These are phyloP conservation scores for Bimastos eiseni DNA, from an alignment of 2,888 invertebrate genomes.

Conservation along the genomic window DNA sequence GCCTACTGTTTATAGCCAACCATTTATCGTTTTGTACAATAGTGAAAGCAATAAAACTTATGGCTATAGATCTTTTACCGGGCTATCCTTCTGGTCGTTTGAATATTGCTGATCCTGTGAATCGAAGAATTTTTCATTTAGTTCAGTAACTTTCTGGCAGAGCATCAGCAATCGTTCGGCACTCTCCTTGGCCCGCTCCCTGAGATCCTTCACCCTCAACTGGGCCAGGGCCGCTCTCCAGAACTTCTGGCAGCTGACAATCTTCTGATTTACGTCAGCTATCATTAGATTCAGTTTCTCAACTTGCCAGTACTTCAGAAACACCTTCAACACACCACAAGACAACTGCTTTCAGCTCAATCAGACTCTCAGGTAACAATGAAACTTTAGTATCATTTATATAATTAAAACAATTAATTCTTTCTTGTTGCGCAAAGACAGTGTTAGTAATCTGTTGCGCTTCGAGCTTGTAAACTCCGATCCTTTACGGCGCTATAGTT, in stretches of 20 bases:
- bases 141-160: neutral
- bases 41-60: too few relatives aligned
- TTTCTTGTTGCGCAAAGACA: too few relatives aligned
- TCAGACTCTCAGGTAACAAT: neutral
- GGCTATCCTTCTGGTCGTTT: neutral
- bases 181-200: neutral
- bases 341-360: neutral
- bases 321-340: conserved; percentile 49
- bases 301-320: conserved; percentile 54
- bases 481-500: too few relatives aligned
- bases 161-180: neutral
- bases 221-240: conserved; percentile 48
- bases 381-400: neutral
- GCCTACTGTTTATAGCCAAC: too few relatives aligned
- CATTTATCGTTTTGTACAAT: too few relatives aligned
- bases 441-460: too few relatives aligned
- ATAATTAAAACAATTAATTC: too few relatives aligned
- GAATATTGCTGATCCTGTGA: neutral
- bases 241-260: conserved; percentile 43
- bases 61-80: neutral
- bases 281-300: conserved; percentile 50
- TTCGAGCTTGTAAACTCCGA: too few relatives aligned
- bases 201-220: neutral
- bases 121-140: neutral
- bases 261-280: conserved; percentile 42